Base-by-base conservation (phyloP, 64 coral and sea anemone species). In the Orbicella faveolata region DNA sequence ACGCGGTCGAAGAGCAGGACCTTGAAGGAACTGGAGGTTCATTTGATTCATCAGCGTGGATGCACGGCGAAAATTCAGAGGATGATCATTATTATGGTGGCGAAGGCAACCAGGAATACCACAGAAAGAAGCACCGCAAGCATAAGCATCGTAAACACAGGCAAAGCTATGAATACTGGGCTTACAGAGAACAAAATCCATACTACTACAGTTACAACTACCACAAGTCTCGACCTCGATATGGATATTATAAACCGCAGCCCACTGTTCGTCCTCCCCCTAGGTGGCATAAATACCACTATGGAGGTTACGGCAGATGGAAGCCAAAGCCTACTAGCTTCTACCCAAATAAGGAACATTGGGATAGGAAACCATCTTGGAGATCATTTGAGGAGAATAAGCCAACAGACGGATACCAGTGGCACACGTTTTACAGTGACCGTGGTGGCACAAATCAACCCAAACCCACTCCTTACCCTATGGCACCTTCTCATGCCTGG, bases 121-220 rank as follows among this genome's bases (percentile, higher is more conserved):
- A 85, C 37, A 39, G 82, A 85, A 51, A 17, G 21, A 85, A 85
- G 21, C 64, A 85, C 12, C 23, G 14, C 20, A 85, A 85, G 25
- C 36, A 85, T 23, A 85, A 85, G 23, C 35, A 72, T 26, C 64
- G 82, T 41, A 85, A 85, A 23, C 63, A 85, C 25, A 67, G 82
- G 65, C 82, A 85, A 73, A 85, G 82, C 39, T 70, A 70, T 85
- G 82, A 85, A 39, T 85, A 72, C 39, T 85, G 63, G 82, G 35
- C 18, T 23, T 72, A 85, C 20, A 35, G 82, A 5, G 23, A 68
- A 37, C 63, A 85, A 66, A 72, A 85, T 72, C 82, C 82, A 3
- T 73, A 53, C 63, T 85, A 85, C 37, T 85, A 85, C 19, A 9
- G n/a, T 85, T 85, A 72, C 61, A 73, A 66, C 9, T 85, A 72